phyloP scores from a whole-genome alignment of 2,888 invertebrate genomes.

The Allygus modestus region DNA sequence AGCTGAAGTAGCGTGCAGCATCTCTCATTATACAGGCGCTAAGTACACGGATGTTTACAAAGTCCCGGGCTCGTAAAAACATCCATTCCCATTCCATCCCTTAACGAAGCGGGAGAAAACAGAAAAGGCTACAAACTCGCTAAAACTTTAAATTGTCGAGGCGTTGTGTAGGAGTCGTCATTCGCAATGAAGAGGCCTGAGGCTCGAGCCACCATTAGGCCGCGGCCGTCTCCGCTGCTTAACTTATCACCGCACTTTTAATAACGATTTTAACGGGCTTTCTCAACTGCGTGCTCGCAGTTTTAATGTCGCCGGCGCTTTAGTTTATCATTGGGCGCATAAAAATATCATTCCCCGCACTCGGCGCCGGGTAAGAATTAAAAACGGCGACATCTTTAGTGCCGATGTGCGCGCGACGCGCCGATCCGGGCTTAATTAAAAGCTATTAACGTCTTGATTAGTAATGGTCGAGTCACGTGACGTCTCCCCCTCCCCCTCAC shows the following conservation, averaged over 20 bases:
- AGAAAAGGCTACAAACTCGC: neutral
- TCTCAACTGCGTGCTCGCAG: conserved; percentile 51
- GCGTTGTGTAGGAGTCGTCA: neutral
- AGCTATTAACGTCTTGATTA: conserved; percentile 65
- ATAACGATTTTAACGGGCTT: conserved; percentile 55
- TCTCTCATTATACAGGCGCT: too few species aligned
- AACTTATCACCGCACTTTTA: conserved; percentile 56
- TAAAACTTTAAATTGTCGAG: neutral
- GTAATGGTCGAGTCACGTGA: conserved; percentile 62
- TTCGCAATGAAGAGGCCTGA: neutral
- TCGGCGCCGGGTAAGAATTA: conserved; percentile 59
- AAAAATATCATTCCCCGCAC: conserved; percentile 62
- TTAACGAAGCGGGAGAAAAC: neutral
- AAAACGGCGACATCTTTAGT: conserved; percentile 63
- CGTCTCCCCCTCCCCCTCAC: conserved; percentile 23
- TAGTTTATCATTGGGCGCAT: conserved; percentile 62
- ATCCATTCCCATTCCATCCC: neutral
- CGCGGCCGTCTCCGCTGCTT: too few species aligned
- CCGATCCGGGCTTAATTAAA: conserved; percentile 64
- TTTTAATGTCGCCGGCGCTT: conserved; percentile 51
- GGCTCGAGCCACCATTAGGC: neutral
- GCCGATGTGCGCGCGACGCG: conserved; percentile 58
- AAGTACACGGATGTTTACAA: too few species aligned
- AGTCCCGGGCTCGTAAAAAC: neutral
- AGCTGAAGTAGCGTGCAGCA: too few species aligned